Percentiles rank a stretch among this genome's conserved stretches.
These are phyloP conservation scores for Tinamus major DNA, from an alignment of 2,797 vertebrate genomes.

Conservation along the genomic window DNA sequence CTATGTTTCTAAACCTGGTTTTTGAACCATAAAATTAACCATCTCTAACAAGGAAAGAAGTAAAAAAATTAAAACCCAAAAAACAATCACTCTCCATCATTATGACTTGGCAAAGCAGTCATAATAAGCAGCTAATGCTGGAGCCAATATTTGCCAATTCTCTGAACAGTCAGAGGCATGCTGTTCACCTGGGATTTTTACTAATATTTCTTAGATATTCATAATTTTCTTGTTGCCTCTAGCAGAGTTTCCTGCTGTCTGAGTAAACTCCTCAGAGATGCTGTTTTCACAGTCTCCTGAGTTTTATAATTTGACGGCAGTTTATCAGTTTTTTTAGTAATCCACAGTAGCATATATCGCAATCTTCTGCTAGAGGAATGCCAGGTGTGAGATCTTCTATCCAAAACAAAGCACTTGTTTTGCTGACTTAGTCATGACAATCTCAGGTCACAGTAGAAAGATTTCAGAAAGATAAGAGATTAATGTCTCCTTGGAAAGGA, in stretches of 20 bases:
- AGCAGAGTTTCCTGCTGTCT: conserved; percentile 37
- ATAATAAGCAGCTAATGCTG: conserved; percentile 37
- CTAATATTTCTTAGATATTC: conserved; percentile 54
- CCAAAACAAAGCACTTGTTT: conserved; percentile 19
- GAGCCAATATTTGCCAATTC: conserved; percentile 70
- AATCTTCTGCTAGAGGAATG: neutral
- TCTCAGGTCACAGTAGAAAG: neutral
- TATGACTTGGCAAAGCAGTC: conserved; percentile 58
- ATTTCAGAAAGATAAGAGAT: neutral
- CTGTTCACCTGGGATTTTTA: conserved; percentile 49
- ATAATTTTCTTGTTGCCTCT: conserved; percentile 51
- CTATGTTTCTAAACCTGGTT: conserved; percentile 22
- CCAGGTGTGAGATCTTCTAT: conserved; percentile 5
- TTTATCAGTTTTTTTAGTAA: conserved; percentile 54
- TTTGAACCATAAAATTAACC: conserved; percentile 46
- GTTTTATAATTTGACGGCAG: conserved; percentile 42
- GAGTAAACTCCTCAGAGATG: conserved; percentile 46
- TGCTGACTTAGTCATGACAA: conserved; percentile 27
- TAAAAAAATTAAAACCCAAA: conserved; percentile 3
- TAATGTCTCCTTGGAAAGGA: neutral
- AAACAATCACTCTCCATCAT: conserved; percentile 60
- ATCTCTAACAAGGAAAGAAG: conserved; percentile 62
- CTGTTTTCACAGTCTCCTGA: neutral
- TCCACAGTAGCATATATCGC: neutral
- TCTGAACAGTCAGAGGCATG: conserved; percentile 49